A percentile compares a stretch with the other conserved stretches of the same genome.
Conservation (phyloP, 1,140 invertebrate genomes). For the Drosophila bipectinata region DNA sequence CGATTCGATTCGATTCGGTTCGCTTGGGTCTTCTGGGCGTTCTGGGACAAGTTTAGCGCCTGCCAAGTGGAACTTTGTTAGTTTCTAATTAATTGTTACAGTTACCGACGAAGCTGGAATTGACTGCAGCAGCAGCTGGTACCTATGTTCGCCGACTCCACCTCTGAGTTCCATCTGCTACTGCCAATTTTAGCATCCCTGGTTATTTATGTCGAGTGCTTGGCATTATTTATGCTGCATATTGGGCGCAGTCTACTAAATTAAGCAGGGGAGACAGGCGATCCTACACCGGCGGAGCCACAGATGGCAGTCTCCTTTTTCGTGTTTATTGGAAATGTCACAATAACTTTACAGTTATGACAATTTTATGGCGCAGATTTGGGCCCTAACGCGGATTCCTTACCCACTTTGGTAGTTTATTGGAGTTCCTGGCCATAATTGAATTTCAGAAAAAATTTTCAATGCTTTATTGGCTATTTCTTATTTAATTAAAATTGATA, state of each 20-base stretch:
- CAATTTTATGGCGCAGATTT: conserved; percentile 62
- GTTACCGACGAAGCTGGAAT: conserved; percentile 56
- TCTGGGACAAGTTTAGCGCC: conserved; percentile 70
- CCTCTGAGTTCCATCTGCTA: conserved; percentile 8
- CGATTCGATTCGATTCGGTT: conserved; percentile 30
- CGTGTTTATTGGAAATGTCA: conserved; percentile 64
- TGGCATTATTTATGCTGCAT: conserved; percentile 79
- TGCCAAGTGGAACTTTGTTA: conserved; percentile 79
- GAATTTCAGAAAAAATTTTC: conserved; percentile 15
- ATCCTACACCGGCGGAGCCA: conserved; percentile 9
- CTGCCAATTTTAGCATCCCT: conserved; percentile 47
- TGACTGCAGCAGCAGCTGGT: conserved; percentile 51
- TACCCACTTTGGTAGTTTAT: conserved; percentile 21
- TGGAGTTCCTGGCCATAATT: conserved; percentile 20
- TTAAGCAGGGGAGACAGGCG: conserved; percentile 44
- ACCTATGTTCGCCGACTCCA: conserved; percentile 7
- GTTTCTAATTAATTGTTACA: conserved; percentile 82
- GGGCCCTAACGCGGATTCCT: conserved; percentile 12
- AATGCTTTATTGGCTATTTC: background rate
- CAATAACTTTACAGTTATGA: conserved; percentile 70
- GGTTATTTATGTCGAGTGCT: conserved; percentile 75
- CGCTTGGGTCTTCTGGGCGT: conserved; percentile 7
- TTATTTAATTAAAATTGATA: background rate
- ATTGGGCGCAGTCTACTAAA: conserved; percentile 74
- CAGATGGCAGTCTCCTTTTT: conserved; percentile 49